Conservation (phyloP, 2,113 vertebrate species). For the Misgurnus mizolepis region DNA sequence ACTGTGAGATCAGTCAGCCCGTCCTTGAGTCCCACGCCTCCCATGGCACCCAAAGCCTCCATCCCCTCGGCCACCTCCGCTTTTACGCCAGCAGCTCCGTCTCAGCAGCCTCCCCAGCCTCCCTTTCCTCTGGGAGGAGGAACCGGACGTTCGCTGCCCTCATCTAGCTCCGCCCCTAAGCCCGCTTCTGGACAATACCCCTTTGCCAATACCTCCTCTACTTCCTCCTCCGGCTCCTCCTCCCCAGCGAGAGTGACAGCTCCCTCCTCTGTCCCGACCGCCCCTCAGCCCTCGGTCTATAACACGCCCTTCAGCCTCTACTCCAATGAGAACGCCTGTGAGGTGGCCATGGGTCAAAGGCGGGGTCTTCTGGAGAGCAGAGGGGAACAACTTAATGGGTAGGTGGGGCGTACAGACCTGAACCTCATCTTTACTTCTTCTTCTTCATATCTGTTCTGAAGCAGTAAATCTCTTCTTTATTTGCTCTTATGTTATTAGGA, state of each 20-base stretch:
- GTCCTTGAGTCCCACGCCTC: slow-evolving; percentile 62
- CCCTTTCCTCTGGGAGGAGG: slow-evolving; percentile 67
- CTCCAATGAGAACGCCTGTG: slow-evolving; percentile 79
- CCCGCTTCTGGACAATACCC: slow-evolving; percentile 59
- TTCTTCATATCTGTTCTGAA: neutral
- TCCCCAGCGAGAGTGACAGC: slow-evolving; percentile 80
- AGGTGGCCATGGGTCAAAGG: slow-evolving; percentile 85
- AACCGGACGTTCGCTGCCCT: slow-evolving; percentile 39
- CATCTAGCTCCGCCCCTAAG: slow-evolving; percentile 55
- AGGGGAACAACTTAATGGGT: slow-evolving; percentile 89
- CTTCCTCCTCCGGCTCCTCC: slow-evolving; percentile 72
- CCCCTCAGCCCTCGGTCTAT: slow-evolving; percentile 84
- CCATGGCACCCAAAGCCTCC: slow-evolving; percentile 82
- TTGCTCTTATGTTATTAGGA: neutral
- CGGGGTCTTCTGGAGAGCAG: slow-evolving; percentile 86
- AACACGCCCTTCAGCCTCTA: slow-evolving; percentile 80
- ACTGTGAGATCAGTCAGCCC: slow-evolving; percentile 44
- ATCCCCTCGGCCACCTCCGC: slow-evolving; percentile 93
- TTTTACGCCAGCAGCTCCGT: slow-evolving; percentile 84
- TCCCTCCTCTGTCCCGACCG: slow-evolving; percentile 73
- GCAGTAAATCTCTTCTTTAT: neutral
- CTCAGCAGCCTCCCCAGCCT: slow-evolving; percentile 65
- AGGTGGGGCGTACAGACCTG: slow-evolving; percentile 68
- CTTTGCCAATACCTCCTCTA: slow-evolving; percentile 59
- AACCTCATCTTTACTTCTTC: slow-evolving; percentile 8